Conservation (phyloP, 2,888 invertebrate species). For the Lepetodrilus schrolli region DNA sequence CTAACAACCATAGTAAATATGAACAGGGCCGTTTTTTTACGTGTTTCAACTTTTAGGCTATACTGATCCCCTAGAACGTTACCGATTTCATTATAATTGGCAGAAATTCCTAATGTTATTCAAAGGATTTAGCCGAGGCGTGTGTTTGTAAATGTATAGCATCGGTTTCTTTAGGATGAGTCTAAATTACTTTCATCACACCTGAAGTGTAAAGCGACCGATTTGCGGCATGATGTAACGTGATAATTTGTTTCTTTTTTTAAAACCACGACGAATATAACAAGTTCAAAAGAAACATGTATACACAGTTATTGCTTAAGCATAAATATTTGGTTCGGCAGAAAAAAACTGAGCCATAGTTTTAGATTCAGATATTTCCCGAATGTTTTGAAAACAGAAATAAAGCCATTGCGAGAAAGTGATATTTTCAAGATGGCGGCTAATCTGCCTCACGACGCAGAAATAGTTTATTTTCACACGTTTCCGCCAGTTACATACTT, state of each 20-base stretch:
- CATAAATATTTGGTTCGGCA: slow-evolving; percentile 3
- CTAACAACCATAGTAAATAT: too few species aligned
- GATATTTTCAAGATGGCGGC: slow-evolving; percentile 4
- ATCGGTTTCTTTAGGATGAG: too few species aligned
- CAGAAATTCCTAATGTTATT: slow-evolving; percentile 25
- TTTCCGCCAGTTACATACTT: slow-evolving; percentile 26
- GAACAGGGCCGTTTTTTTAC: too few species aligned
- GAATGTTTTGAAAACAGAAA: neutral
- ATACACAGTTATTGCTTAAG: slow-evolving; percentile 22
- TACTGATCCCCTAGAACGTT: neutral
- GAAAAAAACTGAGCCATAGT: neutral
- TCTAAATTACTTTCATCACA: slow-evolving; percentile 1
- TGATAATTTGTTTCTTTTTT: slow-evolving; percentile 3
- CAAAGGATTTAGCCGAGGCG: slow-evolving; percentile 2
- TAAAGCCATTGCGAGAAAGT: neutral
- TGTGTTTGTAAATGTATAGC: neutral
- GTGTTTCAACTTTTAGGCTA: too few species aligned
- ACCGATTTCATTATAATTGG: neutral
- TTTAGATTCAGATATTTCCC: neutral
- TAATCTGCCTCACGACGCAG: neutral
- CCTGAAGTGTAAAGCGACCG: neutral
- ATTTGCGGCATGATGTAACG: neutral
- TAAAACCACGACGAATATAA: slow-evolving; percentile 2
- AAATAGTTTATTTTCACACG: slow-evolving; percentile 22
- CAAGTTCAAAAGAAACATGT: slow-evolving; percentile 21